These are phyloP conservation scores for Rhinoderma darwinii DNA, from an alignment of 2,113 vertebrate species.

Conservation along the genomic window DNA sequence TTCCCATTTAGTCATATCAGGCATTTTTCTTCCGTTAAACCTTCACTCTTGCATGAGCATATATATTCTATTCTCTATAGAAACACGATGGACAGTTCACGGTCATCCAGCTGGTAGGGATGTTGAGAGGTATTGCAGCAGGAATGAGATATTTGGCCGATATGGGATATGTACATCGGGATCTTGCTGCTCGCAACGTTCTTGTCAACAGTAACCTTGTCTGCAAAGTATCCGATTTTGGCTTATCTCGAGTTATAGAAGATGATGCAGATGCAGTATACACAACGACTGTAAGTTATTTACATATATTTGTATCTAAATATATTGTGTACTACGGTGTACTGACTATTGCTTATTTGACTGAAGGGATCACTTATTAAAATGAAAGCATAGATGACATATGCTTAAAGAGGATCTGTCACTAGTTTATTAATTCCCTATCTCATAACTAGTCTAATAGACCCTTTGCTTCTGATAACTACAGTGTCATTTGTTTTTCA, in stretches of 20 bases:
- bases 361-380: neutral
- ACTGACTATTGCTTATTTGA: neutral
- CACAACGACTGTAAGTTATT: slow-evolving; percentile 92
- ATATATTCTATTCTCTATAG: slow-evolving; percentile 72
- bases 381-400: neutral
- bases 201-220: slow-evolving; percentile 99
- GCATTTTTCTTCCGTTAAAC: slow-evolving; percentile 21
- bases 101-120: slow-evolving; percentile 96
- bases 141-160: slow-evolving; percentile 98
- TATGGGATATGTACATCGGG: slow-evolving; percentile 98
- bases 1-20: slow-evolving; percentile 47
- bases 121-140: slow-evolving; percentile 95
- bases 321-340: neutral
- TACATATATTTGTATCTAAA: neutral
- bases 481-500: too few relatives aligned
- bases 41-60: slow-evolving; percentile 57
- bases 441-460: too few relatives aligned
- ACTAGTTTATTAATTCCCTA: too few relatives aligned
- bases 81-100: slow-evolving; percentile 98
- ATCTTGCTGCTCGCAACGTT: slow-evolving; percentile 96
- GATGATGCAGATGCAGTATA: slow-evolving; percentile 98
- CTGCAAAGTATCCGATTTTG: slow-evolving; percentile 99
- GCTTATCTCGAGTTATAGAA: slow-evolving; percentile 95
- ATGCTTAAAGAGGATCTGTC: neutral
- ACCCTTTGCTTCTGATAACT: too few relatives aligned